Base-by-base conservation (phyloP, 2,797 vertebrate species). In the Arrhamphus sclerolepis region DNA sequence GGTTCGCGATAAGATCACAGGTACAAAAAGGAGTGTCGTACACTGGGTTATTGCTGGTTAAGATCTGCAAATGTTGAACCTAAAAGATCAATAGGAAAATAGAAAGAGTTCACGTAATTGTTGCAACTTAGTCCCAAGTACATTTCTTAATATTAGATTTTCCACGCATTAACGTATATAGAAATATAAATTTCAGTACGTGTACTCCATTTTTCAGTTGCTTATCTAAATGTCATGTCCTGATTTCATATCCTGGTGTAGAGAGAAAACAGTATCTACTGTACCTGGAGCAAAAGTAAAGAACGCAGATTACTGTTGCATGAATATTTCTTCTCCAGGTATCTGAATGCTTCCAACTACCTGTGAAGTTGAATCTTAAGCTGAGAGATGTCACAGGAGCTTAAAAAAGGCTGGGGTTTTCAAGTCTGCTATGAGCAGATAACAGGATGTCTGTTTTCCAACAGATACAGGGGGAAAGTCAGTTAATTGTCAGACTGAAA, bases 1-100 rank as follows among this genome's bases (percentile, higher is more conserved):
- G 49, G 97, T 99, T 89, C 96, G 98, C 62, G 98, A 99, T 92
- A 99, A 99, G 94, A 99, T 99, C 84, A 99, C 98, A 98, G 98
- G 98, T 99, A 94, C 62, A 72, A 0, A 66, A 24, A 5, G n/a
- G 7, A 53, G 26, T 10, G 20, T 17, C 39, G n/a, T 41, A 34
- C 16, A 26, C 6, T 18, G 13, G 9, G 26, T 19, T 11, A 13
- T 44, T 21, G 10, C 14, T 38, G 34, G 34, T 38, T 14, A 38
- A 1, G 34, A 14, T 14, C 34, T 14, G 34, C 11, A 34, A 11
- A 11, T 34, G 3, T 34, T 34, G 13, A 34, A 34, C 9, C 31
- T 9, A 1, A 29, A 29, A 29, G 7, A 28, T 4, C 3, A 28
- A 28, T 4, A 28, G 13, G 13, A 34, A 34, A 13, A 34, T n/a